Conservation (phyloP, 2,888 invertebrate species). For the Acrobasis repandana region DNA sequence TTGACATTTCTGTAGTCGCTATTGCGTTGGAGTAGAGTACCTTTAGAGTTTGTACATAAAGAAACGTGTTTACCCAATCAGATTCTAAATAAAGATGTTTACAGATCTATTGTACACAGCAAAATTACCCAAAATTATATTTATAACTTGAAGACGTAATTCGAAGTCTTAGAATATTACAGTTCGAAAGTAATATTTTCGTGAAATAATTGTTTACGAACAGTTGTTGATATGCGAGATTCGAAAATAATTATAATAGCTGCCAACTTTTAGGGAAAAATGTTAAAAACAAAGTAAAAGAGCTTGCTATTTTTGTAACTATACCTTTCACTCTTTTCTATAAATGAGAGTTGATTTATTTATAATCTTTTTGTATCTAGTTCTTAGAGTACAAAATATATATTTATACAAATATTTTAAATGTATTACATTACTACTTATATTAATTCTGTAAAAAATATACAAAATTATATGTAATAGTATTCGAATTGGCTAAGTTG, state of each 20-base stretch:
- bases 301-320: no score
- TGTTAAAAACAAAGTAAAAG: no score
- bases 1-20: neutral
- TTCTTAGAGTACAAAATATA: no score
- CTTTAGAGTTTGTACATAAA: neutral
- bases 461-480: no score
- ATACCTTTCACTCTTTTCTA: no score
- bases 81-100: constrained; percentile 3
- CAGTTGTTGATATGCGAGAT: neutral
- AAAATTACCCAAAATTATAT: constrained; percentile 4
- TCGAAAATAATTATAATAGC: neutral
- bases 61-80: constrained; percentile 5
- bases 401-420: no score
- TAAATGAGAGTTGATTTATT: no score
- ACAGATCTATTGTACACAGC: neutral
- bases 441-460: no score
- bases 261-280: neutral
- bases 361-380: no score
- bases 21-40: neutral
- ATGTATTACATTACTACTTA: no score
- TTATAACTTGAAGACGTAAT: neutral
- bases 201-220: neutral
- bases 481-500: no score
- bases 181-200: neutral
- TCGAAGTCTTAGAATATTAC: neutral